These are phyloP conservation scores for Saimiri boliviensis DNA, from an alignment of 2,113 vertebrate species.

Conservation along the genomic window DNA sequence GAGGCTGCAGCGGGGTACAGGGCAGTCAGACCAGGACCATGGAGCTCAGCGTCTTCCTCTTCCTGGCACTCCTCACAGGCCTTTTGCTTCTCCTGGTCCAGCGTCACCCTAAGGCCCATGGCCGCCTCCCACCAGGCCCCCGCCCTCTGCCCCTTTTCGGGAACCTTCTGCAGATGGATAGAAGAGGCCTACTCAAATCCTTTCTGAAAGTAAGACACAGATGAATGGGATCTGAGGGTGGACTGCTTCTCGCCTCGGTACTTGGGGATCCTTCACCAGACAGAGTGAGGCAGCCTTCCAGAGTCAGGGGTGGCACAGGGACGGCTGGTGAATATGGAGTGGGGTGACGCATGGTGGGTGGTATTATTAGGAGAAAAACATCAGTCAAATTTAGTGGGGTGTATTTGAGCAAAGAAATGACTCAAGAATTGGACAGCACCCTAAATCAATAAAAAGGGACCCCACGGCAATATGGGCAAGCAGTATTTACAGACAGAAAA, in stretches of 20 bases:
- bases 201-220: slow-evolving; percentile 69
- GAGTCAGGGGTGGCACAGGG: too few species aligned
- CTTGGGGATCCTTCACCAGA: background rate
- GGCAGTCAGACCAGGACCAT: background rate
- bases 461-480: background rate
- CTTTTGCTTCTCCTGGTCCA: slow-evolving; percentile 45
- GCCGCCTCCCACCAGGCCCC: slow-evolving; percentile 68
- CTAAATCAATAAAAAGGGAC: background rate
- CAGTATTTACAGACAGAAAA: background rate
- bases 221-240: rapidly evolving
- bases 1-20: rapidly evolving
- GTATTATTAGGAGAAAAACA: background rate
- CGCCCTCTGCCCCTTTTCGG: slow-evolving; percentile 76
- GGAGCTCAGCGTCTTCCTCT: slow-evolving; percentile 57
- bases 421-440: background rate
- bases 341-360: background rate
- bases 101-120: background rate
- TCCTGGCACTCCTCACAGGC: slow-evolving; percentile 18
- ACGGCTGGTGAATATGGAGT: background rate
- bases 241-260: rapidly evolving
- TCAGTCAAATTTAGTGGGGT: background rate
- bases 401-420: background rate
- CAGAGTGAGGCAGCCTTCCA: background rate
- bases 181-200: slow-evolving; percentile 55
- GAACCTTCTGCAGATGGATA: slow-evolving; percentile 77